phyloP scores from a whole-genome alignment of 2,113 vertebrate genomes.

The Nothocercus nigrocapillus region DNA sequence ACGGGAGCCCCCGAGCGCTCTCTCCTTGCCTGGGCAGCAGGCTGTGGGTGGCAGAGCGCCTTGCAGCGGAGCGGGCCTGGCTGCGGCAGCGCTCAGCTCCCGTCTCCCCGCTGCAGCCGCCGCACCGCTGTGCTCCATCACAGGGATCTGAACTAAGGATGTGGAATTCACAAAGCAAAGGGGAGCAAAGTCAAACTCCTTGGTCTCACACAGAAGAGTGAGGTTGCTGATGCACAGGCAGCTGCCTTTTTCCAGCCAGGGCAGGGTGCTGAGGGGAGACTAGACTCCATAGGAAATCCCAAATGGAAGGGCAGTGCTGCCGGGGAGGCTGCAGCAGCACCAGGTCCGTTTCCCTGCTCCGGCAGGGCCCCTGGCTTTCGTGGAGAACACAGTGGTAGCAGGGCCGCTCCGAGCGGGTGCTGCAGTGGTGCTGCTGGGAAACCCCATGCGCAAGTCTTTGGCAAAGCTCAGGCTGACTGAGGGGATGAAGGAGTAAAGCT shows the following conservation, averaged over 20 bases:
- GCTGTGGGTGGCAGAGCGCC: slow-evolving; percentile 15
- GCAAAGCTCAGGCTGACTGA: not conserved
- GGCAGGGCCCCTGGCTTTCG: not conserved
- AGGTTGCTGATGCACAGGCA: not conserved
- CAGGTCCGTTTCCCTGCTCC: too few species aligned
- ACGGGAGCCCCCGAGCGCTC: not conserved
- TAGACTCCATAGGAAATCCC: not conserved
- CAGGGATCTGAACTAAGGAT: not conserved
- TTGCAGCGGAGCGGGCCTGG: not conserved
- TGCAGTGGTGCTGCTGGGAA: slow-evolving; percentile 31
- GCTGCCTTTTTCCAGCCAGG: not conserved
- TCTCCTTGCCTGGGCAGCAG: not conserved
- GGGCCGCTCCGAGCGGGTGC: not conserved
- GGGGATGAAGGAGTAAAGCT: not conserved
- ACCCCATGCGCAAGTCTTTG: not conserved
- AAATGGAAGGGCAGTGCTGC: not conserved
- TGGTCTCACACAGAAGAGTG: not conserved
- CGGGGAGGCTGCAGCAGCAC: not conserved
- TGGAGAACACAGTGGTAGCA: not conserved
- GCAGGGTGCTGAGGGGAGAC: not conserved
- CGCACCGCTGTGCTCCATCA: not conserved
- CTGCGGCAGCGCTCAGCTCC: not conserved
- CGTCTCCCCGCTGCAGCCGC: too few species aligned
- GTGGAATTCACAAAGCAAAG: not conserved
- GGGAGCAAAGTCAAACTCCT: not conserved